Evolutionary conservation across 2,888 invertebrate species (phyloP), one percentile per base, ranked within the genome.

Genomic region (Nebria salina): DNA sequence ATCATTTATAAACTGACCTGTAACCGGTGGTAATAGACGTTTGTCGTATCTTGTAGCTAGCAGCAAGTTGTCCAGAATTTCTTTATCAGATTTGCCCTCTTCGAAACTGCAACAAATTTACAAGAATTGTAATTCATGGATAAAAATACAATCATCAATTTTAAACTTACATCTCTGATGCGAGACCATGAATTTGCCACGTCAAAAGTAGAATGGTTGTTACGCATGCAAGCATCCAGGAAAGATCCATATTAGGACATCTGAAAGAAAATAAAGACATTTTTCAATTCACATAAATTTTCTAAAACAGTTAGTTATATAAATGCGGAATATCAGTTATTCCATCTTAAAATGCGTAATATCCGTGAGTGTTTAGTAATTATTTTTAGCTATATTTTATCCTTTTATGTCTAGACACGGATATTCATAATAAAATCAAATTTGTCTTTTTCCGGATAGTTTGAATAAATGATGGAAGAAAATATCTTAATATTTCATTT

Each of bases 171-270:
- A 91, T 91, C 88, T 91, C 91, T 88, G 91, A 91, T 85, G 91
- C 90, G 85, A 91, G 89, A 84, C 89, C 90, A 83, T 90, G 89
- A 85, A 89, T 90, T 87, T 89, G 88, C 88, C 89, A 89, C 84
- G 88, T 88, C 90, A 92, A 91, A 87, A 93, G 91, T 88, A 92
- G 89, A 87, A 92, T 90, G 89, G 91, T 91, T 90, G 92, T 91
- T 89, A 91, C 92, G 90, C 92, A 93, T 91, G 93, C 93, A 91
- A 94, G 93, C 92, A 94, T 93, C 93, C 93, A 94, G 93, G 92
- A 92, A 93, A 94, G 95, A 94, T 94, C 95, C 95, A 96, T 96
- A 94, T 95, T 95, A 95, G 93, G 94, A 94, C 94, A 95, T 95
- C 95, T 96, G 93, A 82, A 94, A 94, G 84, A 87, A 84, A 34